phyloP scores from a whole-genome alignment of 2,888 invertebrate genomes.

The Platycheirus rosarum region DNA sequence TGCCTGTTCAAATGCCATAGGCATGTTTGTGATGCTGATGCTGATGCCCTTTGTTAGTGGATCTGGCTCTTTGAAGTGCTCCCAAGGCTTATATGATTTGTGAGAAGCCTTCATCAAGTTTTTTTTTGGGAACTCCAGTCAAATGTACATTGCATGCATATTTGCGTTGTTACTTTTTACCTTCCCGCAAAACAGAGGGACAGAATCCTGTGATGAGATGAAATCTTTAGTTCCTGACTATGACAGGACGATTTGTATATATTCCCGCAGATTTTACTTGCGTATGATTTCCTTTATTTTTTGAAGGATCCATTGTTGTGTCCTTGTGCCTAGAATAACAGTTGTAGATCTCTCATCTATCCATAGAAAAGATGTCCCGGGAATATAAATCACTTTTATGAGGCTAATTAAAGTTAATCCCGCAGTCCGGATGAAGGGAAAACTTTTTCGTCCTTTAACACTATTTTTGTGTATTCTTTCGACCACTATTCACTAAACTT shows the following conservation, averaged over 20 bases:
- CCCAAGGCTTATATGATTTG: constrained; percentile 51
- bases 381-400: constrained; percentile 81
- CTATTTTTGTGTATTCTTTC: too few relatives aligned
- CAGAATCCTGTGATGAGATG: constrained; percentile 47
- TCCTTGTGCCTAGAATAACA: background rate
- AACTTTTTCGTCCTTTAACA: constrained; percentile 52
- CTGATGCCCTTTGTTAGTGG: constrained; percentile 47
- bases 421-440: constrained; percentile 12
- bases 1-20: constrained; percentile 56
- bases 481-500: background rate
- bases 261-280: background rate
- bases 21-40: constrained; percentile 38
- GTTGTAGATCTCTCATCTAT: constrained; percentile 26
- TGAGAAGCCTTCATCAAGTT: constrained; percentile 45
- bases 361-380: constrained; percentile 56
- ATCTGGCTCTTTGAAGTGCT: constrained; percentile 37
- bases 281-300: background rate
- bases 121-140: constrained; percentile 15
- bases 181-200: constrained; percentile 34
- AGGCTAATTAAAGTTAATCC: constrained; percentile 81
- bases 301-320: background rate
- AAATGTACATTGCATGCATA: constrained; percentile 4
- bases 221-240: constrained; percentile 52
- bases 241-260: constrained; percentile 55
- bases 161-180: constrained; percentile 48